Evolutionary conservation across 2,113 vertebrate species (phyloP).

Genomic region (Gadus chalcogrammus): DNA sequence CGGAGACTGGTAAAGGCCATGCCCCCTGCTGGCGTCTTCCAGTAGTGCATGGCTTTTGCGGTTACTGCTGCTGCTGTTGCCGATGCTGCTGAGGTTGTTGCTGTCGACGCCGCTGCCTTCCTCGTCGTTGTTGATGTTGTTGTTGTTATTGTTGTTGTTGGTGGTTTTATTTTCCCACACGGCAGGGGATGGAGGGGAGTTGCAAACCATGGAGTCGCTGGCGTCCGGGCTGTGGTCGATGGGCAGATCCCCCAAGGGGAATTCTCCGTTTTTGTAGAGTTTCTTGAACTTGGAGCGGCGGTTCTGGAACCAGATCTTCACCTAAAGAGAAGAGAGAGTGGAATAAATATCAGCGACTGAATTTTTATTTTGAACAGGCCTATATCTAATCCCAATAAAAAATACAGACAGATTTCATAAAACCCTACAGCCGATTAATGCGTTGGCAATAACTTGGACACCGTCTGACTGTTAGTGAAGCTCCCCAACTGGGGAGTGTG

Average conservation of each 20-base stretch:
- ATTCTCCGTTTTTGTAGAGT: conserved; percentile 91
- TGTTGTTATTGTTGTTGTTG: conserved; percentile 18
- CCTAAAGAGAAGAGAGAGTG: conserved; percentile 61
- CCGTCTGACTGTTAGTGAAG: no score
- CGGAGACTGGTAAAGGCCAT: conserved; percentile 70
- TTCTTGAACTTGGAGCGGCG: conserved; percentile 97
- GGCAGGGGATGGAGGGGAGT: conserved; percentile 83
- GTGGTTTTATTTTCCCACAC: conserved; percentile 80
- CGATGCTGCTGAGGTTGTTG: no score
- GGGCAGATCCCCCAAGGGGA: conserved; percentile 78
- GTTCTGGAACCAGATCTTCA: conserved; percentile 97
- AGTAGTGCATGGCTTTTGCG: conserved; percentile 56
- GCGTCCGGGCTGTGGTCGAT: conserved; percentile 91
- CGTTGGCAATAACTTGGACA: no score
- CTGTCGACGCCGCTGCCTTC: conserved; percentile 22
- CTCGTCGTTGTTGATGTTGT: conserved; percentile 32
- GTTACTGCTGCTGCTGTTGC: conserved; percentile 9
- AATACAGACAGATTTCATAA: no score
- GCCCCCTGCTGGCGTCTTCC: conserved; percentile 70
- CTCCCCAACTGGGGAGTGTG: no score
- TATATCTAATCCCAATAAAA: no score
- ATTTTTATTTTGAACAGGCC: no score
- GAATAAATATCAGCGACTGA: no score
- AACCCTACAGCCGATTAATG: no score
- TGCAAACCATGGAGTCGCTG: conserved; percentile 93